Conservation (phyloP, 2,888 invertebrate genomes). For the Erpobdella octoculata region DNA sequence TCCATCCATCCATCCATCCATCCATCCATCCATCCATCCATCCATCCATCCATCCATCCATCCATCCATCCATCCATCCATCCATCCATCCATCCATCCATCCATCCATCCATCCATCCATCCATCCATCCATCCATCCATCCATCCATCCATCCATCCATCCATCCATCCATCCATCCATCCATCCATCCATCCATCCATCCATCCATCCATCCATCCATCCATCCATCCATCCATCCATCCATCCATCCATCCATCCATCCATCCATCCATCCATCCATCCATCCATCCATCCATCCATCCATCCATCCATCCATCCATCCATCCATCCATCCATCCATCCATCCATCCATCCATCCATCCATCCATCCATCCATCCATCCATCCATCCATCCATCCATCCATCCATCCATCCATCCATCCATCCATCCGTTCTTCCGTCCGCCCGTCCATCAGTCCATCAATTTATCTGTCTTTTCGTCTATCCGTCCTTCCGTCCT, state of each 20-base stretch:
- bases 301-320: slow-evolving; percentile 1
- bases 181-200: slow-evolving; percentile 1
- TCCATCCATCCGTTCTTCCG: no score
- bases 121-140: slow-evolving; percentile 1
- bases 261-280: slow-evolving; percentile 1
- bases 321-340: slow-evolving; percentile 1
- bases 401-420: slow-evolving; percentile 1
- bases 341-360: slow-evolving; percentile 1
- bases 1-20: slow-evolving; percentile 1
- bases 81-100: slow-evolving; percentile 1
- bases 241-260: slow-evolving; percentile 1
- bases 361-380: slow-evolving; percentile 1
- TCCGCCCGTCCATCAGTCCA: no score
- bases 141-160: slow-evolving; percentile 1
- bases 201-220: slow-evolving; percentile 1
- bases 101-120: slow-evolving; percentile 1
- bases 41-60: slow-evolving; percentile 1
- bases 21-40: slow-evolving; percentile 1
- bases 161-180: slow-evolving; percentile 1
- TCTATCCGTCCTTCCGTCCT: no score
- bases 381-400: slow-evolving; percentile 1
- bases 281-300: slow-evolving; percentile 1
- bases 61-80: slow-evolving; percentile 1
- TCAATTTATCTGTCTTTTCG: no score
- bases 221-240: slow-evolving; percentile 1